Base-by-base conservation (phyloP, 2,888 invertebrate species). In the Leucophenga montana region DNA sequence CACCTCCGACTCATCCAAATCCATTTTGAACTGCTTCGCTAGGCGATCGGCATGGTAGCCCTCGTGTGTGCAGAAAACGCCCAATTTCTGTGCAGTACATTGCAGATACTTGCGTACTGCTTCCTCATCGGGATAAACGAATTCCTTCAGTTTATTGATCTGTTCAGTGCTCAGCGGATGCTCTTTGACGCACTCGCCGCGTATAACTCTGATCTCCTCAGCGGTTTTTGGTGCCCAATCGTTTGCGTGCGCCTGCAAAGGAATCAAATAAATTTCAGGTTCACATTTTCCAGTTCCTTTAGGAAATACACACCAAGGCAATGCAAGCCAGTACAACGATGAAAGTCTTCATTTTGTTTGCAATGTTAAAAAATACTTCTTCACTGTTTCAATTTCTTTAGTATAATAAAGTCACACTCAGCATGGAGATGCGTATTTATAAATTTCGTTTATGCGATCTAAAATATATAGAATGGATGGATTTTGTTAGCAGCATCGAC, bases 1-100 rank as follows among this genome's bases (percentile, higher is more conserved):
- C 6, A 80, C 88, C 68, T 88, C 87, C 50, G 78, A 78, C 71
- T 86, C 87, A 50, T 76, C 77, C 68, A 86, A 73, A 57, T 85
- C 85, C 85, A 85, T 82, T 73, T 85, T 85, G 71, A 88, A 87
- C 73, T 87, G 88, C 69, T 86, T 85, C 59, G 80, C 85, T 70
- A 88, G 71, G 22, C 87, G 86, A 71, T 87, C 86, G 39, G 83
- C 77, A 74, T 87, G 86, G 64, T 84, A 87, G 50, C 87, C 87
- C 66, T 78, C 65, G 31, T 82, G 73, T 11, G 74, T 69, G 68
- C 86, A 86, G 79, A 85, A 87, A 20, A 87, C 73, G 20, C 76
- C 85, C 74, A 87, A 69, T 70, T 86, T 87, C 22, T 65, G 69
- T 20, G 83, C 85, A 9, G 82, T 77, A 68, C 87, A 87, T 1